Conservation (phyloP, 2,888 invertebrate species). For the Entomobrya multifasciata region DNA sequence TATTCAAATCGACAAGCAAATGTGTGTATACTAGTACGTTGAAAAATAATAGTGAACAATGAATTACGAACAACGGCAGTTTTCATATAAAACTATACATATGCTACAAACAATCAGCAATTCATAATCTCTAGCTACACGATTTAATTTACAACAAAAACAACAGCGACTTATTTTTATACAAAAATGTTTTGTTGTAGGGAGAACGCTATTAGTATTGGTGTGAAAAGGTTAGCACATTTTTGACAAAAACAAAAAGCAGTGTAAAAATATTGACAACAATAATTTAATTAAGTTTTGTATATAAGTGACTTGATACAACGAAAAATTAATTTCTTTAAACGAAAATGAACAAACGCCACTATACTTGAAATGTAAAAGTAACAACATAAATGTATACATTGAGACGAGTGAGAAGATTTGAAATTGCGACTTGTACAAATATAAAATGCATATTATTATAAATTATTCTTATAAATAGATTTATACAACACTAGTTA, state of each 20-base stretch:
- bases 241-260: too few species aligned
- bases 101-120: background rate
- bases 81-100: conserved; percentile 32
- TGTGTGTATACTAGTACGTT: conserved; percentile 50
- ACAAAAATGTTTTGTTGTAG: background rate
- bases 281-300: background rate
- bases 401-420: conserved; percentile 11
- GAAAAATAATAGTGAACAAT: conserved; percentile 17
- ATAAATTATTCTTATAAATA: background rate
- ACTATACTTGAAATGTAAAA: background rate
- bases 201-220: background rate
- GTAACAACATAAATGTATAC: background rate
- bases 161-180: background rate
- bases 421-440: conserved; percentile 27
- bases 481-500: background rate
- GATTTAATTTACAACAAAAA: background rate
- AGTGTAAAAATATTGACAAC: too few species aligned
- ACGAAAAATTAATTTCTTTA: background rate
- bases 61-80: conserved; percentile 31
- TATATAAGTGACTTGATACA: background rate
- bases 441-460: conserved; percentile 26
- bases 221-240: background rate
- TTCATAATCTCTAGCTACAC: background rate
- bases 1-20: conserved; percentile 65
- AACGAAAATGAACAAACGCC: background rate